Base-by-base conservation (phyloP, 2,113 vertebrate species). In the Scomber colias region DNA sequence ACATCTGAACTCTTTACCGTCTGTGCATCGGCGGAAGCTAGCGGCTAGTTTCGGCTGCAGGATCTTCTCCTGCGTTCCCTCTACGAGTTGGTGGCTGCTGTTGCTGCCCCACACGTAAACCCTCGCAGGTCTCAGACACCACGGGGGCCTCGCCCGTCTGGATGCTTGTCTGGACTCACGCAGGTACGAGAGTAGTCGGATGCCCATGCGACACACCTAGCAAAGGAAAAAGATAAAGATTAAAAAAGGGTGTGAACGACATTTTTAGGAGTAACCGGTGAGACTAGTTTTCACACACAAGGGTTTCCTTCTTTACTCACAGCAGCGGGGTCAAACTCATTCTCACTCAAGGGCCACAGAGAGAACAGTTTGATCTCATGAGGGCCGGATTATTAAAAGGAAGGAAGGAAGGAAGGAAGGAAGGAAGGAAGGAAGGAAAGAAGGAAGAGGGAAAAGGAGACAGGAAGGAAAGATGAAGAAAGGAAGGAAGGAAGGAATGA, bases 71-170 rank as follows among this genome's bases (percentile, higher is more conserved):
- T 95, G 95, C 0, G 95, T 95, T 1, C 95, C 95, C 81, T 96
- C 95, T 56, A 95, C 95, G 2, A 96, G 94, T 85, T 96, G 95
- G 89, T 96, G 95, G 83, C 95, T 96, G 90, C 95, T 96, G 91
- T 96, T 96, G 66, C 95, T 96, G 62, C 95, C 95, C 95, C 95
- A 96, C 57, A 96, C 95, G 0, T 97, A 97, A 0, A 99, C 21
- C 21, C 89, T 99, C 98, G 27, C 98, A 99, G 31, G 97, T 98
- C 86, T 99, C 98, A 0, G 98, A 99, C 83, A 98, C 95, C 24
- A 97, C 90, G 3, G 97, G 96, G 0, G 96, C 92, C 80, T 99
- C 97, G 0, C 96, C 97, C 0, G 96, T 97, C 90, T 99, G 98
- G 46, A 99, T 97, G 92, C 96, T 21, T 21, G 86, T 99, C 98